Evolutionary conservation across 2,797 vertebrate genomes (phyloP).

Genomic region (Lepus townsendii): DNA sequence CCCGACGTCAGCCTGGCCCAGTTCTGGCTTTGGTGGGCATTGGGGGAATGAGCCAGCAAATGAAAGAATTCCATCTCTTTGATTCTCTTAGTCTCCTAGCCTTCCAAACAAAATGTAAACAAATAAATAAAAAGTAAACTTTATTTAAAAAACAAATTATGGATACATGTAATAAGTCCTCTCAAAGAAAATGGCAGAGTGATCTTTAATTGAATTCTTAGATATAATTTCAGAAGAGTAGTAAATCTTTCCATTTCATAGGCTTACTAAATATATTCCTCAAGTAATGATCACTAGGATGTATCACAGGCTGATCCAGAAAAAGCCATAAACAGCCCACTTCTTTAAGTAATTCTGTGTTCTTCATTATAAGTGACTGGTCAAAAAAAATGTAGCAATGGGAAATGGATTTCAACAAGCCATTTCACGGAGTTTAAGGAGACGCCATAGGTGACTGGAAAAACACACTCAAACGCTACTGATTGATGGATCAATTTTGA

Average conservation of each 20-base stretch:
- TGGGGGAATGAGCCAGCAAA: no score
- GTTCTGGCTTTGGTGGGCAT: no score
- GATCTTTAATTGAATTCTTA: not conserved
- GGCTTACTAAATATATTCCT: not conserved
- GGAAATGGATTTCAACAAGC: not conserved
- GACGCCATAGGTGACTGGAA: not conserved
- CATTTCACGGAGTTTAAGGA: not conserved
- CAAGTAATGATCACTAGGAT: not conserved
- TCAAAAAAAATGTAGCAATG: not conserved
- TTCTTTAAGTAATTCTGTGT: not conserved
- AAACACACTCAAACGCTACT: not conserved
- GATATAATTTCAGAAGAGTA: conserved; percentile 19
- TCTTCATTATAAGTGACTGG: not conserved
- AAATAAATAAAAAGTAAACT: no score
- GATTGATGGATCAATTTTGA: not conserved
- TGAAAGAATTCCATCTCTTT: no score
- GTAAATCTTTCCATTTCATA: not conserved
- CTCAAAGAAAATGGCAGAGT: not conserved
- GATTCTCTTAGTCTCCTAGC: no score
- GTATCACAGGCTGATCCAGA: not conserved
- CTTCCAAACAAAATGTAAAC: no score
- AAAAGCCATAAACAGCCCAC: not conserved
- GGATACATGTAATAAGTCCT: not conserved
- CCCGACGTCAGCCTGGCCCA: no score
- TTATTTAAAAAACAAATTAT: not conserved